These are phyloP conservation scores for Aplysia californica DNA, from an alignment of 1,140 invertebrate genomes.

Conservation along the genomic window DNA sequence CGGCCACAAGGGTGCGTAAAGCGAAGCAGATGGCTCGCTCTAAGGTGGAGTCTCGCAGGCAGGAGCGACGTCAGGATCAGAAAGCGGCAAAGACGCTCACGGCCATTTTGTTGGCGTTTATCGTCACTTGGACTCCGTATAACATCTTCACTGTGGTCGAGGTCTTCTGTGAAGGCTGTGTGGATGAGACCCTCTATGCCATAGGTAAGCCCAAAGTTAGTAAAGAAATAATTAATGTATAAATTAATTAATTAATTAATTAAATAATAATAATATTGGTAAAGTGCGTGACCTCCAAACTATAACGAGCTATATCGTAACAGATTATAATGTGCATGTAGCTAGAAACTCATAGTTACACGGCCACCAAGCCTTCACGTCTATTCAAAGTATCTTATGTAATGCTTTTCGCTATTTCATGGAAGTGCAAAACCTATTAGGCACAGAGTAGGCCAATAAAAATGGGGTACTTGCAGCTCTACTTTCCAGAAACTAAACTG, in stretches of 20 bases:
- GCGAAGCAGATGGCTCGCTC: constrained; percentile 33
- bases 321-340: background rate
- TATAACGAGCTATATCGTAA: background rate
- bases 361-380: background rate
- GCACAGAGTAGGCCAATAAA: no score
- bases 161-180: constrained; percentile 65
- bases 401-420: no score
- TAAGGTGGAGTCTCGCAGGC: constrained; percentile 74
- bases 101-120: constrained; percentile 97
- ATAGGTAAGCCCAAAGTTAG: constrained; percentile 44
- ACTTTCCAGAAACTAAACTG: no score
- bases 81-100: constrained; percentile 98
- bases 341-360: background rate
- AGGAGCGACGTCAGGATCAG: constrained; percentile 96
- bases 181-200: constrained; percentile 46
- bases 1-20: constrained; percentile 47
- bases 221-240: background rate
- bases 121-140: constrained; percentile 99
- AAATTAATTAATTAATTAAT: background rate
- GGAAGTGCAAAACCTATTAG: no score
- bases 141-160: constrained; percentile 79
- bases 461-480: no score
- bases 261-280: background rate
- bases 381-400: no score
- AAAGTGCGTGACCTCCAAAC: background rate